Percentiles rank a stretch among this genome's conserved stretches.
Conservation (phyloP, 2,888 invertebrate species). For the Meteorus cinctellus region DNA sequence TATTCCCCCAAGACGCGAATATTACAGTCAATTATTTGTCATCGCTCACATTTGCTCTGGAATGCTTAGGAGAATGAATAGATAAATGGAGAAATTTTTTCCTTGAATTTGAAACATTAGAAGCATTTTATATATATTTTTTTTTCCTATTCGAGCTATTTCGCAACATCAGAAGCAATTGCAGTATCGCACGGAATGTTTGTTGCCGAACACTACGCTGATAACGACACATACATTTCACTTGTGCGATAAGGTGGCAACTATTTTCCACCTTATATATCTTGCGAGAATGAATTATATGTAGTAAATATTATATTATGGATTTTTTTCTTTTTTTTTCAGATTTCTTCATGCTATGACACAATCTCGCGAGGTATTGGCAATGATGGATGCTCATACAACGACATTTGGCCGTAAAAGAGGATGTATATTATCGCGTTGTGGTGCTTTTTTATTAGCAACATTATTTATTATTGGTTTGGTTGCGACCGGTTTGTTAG, state of each 20-base stretch:
- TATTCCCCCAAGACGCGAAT: not conserved
- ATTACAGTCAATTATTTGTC: conserved; percentile 5
- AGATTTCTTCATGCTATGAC: conserved; percentile 66
- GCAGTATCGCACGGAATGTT: not conserved
- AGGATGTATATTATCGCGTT: conserved; percentile 80
- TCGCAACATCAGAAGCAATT: not conserved
- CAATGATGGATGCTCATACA: conserved; percentile 79
- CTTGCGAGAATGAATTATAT: not conserved
- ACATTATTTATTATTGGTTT: conserved; percentile 80
- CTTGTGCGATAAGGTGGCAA: not conserved
- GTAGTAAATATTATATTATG: not conserved
- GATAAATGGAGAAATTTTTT: not conserved
- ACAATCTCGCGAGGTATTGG: conserved; percentile 73
- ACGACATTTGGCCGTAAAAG: conserved; percentile 80
- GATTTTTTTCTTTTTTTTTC: conserved; percentile 6
- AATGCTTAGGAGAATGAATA: not conserved
- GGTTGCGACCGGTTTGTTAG: conserved; percentile 83
- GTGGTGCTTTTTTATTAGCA: conserved; percentile 78
- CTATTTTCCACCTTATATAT: not conserved
- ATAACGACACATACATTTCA: not conserved
- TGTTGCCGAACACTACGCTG: not conserved
- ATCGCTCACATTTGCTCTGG: not conserved
- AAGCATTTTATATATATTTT: not conserved
- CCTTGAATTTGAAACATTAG: not conserved
- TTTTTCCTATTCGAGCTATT: not conserved